These are phyloP conservation scores for Orussus abietinus DNA, from an alignment of 1,140 invertebrate species.

Conservation along the genomic window DNA sequence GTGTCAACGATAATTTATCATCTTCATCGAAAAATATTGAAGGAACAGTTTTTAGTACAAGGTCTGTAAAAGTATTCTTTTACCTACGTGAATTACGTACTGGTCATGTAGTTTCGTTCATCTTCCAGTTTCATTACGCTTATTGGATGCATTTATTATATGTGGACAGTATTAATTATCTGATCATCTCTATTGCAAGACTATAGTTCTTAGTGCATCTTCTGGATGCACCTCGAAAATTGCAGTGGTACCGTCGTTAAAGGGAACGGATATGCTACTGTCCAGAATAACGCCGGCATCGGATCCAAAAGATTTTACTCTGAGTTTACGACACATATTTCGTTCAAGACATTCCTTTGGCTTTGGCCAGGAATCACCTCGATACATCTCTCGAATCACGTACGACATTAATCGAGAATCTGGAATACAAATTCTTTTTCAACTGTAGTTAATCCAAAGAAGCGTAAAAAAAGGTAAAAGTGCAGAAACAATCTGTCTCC, in stretches of 20 bases:
- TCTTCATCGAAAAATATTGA: no score
- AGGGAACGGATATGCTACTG: conserved; percentile 19
- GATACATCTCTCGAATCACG: conserved; percentile 17
- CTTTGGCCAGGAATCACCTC: neutral
- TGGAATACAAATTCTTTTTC: conserved; percentile 14
- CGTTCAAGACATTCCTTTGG: conserved; percentile 1
- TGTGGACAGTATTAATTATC: no score
- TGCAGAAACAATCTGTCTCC: neutral
- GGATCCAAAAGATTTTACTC: conserved; percentile 18
- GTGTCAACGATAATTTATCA: no score
- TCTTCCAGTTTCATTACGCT: no score
- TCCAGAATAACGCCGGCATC: conserved; percentile 21
- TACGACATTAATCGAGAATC: conserved; percentile 20
- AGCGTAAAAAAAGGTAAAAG: neutral
- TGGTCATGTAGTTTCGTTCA: no score
- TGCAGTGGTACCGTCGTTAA: conserved; percentile 22
- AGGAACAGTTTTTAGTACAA: no score
- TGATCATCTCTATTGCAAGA: no score
- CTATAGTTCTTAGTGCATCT: no score
- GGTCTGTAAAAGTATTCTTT: no score
- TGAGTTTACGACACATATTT: conserved; percentile 12
- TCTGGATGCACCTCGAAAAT: conserved; percentile 21
- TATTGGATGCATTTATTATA: no score
- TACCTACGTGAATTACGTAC: no score
- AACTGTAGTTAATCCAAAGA: no score